Conservation (phyloP, 37 sponge, comb jelly and placozoan genomes). For the Amphimedon queenslandica region DNA sequence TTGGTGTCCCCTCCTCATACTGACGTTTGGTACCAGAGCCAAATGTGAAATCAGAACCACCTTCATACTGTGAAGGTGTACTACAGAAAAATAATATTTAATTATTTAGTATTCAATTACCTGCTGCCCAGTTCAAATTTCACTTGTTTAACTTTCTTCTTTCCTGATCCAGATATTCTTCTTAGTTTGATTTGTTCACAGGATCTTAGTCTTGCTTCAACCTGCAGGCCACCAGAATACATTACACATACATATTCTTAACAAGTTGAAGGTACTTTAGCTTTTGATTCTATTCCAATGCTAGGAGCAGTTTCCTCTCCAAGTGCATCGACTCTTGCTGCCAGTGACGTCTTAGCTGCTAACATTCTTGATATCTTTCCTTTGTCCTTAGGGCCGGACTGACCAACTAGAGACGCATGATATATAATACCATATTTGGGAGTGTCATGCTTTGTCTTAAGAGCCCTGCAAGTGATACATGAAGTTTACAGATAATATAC, state of each 20-base stretch:
- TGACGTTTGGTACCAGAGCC: slow-evolving; percentile 44
- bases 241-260: not conserved
- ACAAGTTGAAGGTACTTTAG: slow-evolving; percentile 11
- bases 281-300: slow-evolving; percentile 66
- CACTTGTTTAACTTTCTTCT: slow-evolving; percentile 39
- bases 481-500: slow-evolving; percentile 1
- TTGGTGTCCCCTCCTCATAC: slow-evolving; percentile 20
- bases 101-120: slow-evolving; percentile 18
- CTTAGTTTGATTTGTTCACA: slow-evolving; percentile 68
- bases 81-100: not conserved
- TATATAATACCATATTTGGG: slow-evolving; percentile 98
- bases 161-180: slow-evolving; percentile 76
- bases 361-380: slow-evolving; percentile 96
- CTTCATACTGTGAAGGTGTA: slow-evolving; percentile 61
- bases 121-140: slow-evolving; percentile 72
- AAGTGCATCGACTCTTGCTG: slow-evolving; percentile 88
- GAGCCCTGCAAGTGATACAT: slow-evolving; percentile 52
- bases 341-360: slow-evolving; percentile 94
- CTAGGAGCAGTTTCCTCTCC: slow-evolving; percentile 77
- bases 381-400: slow-evolving; percentile 85
- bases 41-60: slow-evolving; percentile 61
- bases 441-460: slow-evolving; percentile 97
- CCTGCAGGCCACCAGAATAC: not conserved
- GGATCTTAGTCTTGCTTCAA: slow-evolving; percentile 69
- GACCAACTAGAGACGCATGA: slow-evolving; percentile 97